Percentiles rank a stretch among this genome's conserved stretches.
These are phyloP conservation scores for Oncorhynchus kisutch DNA, from an alignment of 2,113 vertebrate species.

Conservation along the genomic window DNA sequence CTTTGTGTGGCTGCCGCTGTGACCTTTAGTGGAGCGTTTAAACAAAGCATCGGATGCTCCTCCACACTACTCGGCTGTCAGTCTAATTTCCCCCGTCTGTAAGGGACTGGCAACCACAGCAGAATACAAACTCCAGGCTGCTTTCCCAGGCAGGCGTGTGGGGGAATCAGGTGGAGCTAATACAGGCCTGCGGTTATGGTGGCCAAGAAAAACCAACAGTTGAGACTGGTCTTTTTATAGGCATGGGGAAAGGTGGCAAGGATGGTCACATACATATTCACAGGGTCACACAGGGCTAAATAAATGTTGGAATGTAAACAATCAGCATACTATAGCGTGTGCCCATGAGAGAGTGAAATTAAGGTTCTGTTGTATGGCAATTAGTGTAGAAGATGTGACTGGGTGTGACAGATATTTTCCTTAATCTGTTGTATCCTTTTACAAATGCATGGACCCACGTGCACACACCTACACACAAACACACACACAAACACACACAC, in stretches of 20 bases:
- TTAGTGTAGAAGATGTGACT: too few relatives aligned
- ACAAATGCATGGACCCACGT: background rate
- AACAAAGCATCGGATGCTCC: constrained; percentile 26
- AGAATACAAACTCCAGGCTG: constrained; percentile 48
- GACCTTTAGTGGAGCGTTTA: constrained; percentile 14
- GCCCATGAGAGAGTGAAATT: too few relatives aligned
- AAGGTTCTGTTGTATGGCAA: too few relatives aligned
- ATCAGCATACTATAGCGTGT: too few relatives aligned
- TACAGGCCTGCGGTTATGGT: constrained; percentile 1
- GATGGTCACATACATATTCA: background rate
- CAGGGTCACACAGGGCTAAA: too few relatives aligned
- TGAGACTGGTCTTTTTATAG: constrained; percentile 9
- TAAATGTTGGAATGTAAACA: too few relatives aligned
- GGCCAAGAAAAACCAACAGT: constrained; percentile 3
- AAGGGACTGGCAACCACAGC: constrained; percentile 11
- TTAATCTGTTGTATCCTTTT: too few relatives aligned
- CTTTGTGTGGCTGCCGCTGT: background rate
- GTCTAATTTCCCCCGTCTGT: constrained; percentile 34
- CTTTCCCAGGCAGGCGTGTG: constrained; percentile 20
- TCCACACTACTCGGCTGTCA: constrained; percentile 23
- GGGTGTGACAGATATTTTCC: too few relatives aligned
- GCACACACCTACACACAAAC: constrained; percentile 10
- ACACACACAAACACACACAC: constrained; percentile 3
- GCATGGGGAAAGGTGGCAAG: background rate
- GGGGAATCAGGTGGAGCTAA: constrained; percentile 32